Conservation (phyloP, 2,888 invertebrate genomes). For the Meganola albula region DNA sequence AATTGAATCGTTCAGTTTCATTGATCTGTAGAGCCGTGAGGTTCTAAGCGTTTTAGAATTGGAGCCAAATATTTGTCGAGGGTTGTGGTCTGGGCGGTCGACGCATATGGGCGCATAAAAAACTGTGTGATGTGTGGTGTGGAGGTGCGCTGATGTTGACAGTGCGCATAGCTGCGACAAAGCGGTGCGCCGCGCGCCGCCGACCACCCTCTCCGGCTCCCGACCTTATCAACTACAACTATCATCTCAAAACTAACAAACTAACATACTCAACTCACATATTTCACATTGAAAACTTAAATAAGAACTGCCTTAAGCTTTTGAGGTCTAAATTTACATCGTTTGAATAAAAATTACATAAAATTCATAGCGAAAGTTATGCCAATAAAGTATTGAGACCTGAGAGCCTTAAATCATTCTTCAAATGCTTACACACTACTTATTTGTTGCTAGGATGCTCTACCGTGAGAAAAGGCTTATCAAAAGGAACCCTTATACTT, state of each 20-base stretch:
- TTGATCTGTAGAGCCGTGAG: slow-evolving; percentile 53
- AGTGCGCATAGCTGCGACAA: slow-evolving; percentile 68
- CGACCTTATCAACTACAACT: slow-evolving; percentile 6
- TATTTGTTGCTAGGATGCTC: slow-evolving; percentile 11
- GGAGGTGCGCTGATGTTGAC: slow-evolving; percentile 63
- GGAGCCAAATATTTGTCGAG: slow-evolving; percentile 70
- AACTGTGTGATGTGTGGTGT: slow-evolving; percentile 59
- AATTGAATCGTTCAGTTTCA: slow-evolving; percentile 51
- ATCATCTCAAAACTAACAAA: no score
- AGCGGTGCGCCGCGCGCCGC: slow-evolving; percentile 48
- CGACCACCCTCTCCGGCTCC: slow-evolving; percentile 41
- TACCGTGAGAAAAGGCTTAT: slow-evolving; percentile 53
- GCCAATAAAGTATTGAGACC: no score
- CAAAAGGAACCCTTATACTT: slow-evolving; percentile 58
- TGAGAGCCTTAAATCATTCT: no score
- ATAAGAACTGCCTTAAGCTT: no score
- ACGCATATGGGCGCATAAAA: slow-evolving; percentile 65
- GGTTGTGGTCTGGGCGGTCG: slow-evolving; percentile 63
- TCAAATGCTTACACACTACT: no score
- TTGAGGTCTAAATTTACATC: no score
- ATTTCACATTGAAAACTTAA: no score
- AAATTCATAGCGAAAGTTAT: no score
- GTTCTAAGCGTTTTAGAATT: slow-evolving; percentile 70
- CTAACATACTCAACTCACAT: no score
- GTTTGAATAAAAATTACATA: no score